phyloP scores from a whole-genome alignment of 2,113 vertebrate species.

The Hemichromis elongatus region DNA sequence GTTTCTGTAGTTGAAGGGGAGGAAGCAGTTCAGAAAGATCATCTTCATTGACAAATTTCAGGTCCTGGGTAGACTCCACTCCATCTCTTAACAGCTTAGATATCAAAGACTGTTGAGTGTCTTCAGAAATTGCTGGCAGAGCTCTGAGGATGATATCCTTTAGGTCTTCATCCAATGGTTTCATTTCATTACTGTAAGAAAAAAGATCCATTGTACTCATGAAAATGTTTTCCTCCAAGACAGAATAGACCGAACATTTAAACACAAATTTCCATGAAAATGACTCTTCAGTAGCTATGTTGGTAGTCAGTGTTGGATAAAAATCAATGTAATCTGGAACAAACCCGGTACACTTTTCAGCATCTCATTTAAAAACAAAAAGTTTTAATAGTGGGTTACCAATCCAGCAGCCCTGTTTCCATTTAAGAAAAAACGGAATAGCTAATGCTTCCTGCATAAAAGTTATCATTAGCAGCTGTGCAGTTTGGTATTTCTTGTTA shows the following conservation, averaged over 20 bases:
- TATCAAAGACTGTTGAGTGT: neutral
- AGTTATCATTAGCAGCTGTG: no score
- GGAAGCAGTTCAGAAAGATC: neutral
- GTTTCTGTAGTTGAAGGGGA: neutral
- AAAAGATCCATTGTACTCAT: neutral
- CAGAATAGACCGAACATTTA: neutral
- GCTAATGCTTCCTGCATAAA: neutral
- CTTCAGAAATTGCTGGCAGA: neutral
- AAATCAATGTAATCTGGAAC: neutral
- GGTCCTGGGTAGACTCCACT: neutral
- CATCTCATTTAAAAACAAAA: neutral
- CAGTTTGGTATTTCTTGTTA: no score
- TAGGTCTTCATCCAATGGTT: neutral
- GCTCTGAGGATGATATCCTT: neutral
- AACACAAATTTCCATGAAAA: neutral
- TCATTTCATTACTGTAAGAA: neutral
- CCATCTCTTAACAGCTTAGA: neutral
- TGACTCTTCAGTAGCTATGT: neutral
- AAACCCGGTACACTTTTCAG: neutral
- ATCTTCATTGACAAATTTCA: neutral
- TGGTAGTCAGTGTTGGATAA: neutral
- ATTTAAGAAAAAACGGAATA: neutral
- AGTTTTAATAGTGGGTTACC: neutral
- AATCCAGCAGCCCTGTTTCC: neutral
- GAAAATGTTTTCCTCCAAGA: neutral